Evolutionary conservation across 2,888 invertebrate species (phyloP), one percentile per base, ranked within the genome.

Genomic region (Meteorus colon): DNA sequence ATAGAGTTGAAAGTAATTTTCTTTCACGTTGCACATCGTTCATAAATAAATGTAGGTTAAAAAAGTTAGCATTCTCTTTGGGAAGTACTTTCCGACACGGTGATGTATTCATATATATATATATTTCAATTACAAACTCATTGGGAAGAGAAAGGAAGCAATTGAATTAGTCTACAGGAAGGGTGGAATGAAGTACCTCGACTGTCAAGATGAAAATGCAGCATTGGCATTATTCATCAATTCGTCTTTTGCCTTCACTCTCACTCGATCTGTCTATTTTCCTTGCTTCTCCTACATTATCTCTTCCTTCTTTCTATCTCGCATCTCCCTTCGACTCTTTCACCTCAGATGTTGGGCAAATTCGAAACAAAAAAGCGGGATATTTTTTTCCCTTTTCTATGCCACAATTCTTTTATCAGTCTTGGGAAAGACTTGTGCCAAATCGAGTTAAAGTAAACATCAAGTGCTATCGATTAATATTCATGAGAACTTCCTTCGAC

Each of bases 151-250:
- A 37, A 72, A 74, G 71, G 71, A 68, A 10, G 34, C 62, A 62
- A 72, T 72, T 66, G 60, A 62, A 62, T 59, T n/a, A 34, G 68
- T 31, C n/a, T 41, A 37, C 6, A 16, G 24, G 8, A 51, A 59
- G 24, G 14, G 24, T 16, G 19, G 19, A 60, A 6, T 27, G 29
- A 59, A 48, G 37, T 41, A 66, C 41, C 4, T 24, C 59, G n/a
- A 69, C 27, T 27, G 66, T 67, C 63, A 71, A 34, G 27, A 14
- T 41, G 41, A 27, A n/a, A 41, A 74, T 37, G 37, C 14, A 14
- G 45, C 73, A 75, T 78, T 71, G 55, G 51, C 37, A 76, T 76
- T 73, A 74, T 74, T 74, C 66, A 74, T 72, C 59, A 41, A 27
- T 19, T 66, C 19, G 16, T 48, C 62, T 12, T 51, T 37, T 66